Base-by-base conservation (phyloP, 2,113 vertebrate genomes). In the Labrus mixtus region DNA sequence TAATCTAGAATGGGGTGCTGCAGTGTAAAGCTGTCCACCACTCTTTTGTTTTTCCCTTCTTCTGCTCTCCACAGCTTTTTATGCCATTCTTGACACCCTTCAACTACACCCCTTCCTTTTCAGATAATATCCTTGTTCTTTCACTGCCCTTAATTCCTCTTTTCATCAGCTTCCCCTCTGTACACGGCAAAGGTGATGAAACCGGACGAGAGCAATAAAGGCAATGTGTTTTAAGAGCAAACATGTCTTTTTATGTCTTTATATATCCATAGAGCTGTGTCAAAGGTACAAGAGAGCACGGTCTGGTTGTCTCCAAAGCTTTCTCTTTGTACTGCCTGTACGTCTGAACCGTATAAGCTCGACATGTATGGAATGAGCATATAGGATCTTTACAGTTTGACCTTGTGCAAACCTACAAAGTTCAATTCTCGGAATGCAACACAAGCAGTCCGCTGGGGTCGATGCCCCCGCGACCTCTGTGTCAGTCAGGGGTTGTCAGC, bases 1-100 rank as follows among this genome's bases (percentile, higher is more conserved):
- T 95, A 95, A 96, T 94, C 94, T 94, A 94, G 89, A 92, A 86
- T 75, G 64, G 90, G 85, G 66, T 79, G 80, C 85, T 79, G 89
- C 86, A 87, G 90, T 83, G 79, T 87, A 87, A 91, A 90, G 91
- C 89, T 93, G 90, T 92, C 87, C 87, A 76, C 83, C 70, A 78
- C 88, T 78, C 82, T 91, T 91, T 92, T 92, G 90, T 90, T 91
- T 91, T 89, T 85, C 48, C 66, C 81, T 76, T 76, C 67, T 88
- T 84, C 63, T 70, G 71, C 76, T 84, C 78, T 88, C 77, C 56
- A 62, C 76, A 63, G 90, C 87, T 86, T 87, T 88, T 89, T 89
- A 87, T 29, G 36, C 75, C 73, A 43, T 84, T 85, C 87, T 83
- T 74, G 84, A 86, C 87, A 87, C 83, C 76, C 65, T 79, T 79